phyloP scores from a whole-genome alignment of 1,140 invertebrate species.

The Solen grandis region DNA sequence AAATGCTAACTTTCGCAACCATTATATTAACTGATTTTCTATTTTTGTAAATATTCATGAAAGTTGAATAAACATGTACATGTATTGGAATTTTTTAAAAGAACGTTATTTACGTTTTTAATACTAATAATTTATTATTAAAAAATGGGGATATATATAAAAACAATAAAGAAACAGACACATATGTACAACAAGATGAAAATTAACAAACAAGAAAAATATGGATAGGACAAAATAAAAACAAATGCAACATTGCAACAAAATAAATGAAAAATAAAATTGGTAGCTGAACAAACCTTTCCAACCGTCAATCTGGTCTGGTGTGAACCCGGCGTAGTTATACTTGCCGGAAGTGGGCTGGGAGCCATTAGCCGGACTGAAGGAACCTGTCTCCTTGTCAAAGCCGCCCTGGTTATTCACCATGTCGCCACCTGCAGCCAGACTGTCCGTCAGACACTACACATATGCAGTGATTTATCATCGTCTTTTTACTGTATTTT shows the following conservation, averaged over 20 bases:
- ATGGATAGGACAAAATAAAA: background rate
- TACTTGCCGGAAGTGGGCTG: slow-evolving; percentile 52
- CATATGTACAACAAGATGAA: background rate
- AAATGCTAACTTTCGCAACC: no score
- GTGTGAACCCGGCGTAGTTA: slow-evolving; percentile 49
- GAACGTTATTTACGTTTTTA: no score
- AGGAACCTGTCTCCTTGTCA: slow-evolving; percentile 43
- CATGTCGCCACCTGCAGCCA: slow-evolving; percentile 39
- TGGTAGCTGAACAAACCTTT: background rate
- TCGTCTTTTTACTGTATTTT: background rate
- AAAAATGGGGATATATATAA: no score
- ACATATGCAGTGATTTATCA: background rate
- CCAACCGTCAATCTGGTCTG: slow-evolving; percentile 51
- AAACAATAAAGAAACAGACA: background rate
- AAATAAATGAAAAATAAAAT: background rate
- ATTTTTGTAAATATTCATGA: background rate
- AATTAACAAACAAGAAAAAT: background rate
- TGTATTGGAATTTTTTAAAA: background rate
- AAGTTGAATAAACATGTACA: background rate
- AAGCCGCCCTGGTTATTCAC: slow-evolving; percentile 40
- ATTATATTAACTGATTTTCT: background rate
- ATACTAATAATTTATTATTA: no score
- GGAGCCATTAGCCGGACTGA: slow-evolving; percentile 17
- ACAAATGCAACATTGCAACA: background rate
- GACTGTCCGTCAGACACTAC: no score